phyloP scores from a whole-genome alignment of 1,140 invertebrate species.

The Adelges cooleyi region DNA sequence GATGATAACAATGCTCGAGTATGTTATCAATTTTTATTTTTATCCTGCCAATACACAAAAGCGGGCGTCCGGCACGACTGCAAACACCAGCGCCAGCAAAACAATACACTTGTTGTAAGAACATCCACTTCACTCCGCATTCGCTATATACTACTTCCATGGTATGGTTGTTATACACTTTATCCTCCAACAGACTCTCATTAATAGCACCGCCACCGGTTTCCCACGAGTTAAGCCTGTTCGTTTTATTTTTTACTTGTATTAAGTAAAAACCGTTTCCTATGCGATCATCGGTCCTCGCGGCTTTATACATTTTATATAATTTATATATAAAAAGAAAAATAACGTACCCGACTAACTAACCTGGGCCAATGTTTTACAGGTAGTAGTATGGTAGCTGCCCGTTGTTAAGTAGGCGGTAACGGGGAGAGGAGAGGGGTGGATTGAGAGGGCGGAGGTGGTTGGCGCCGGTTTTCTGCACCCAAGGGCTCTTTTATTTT shows the following conservation, averaged over 20 bases:
- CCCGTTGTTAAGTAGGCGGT: neutral
- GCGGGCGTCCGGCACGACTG: too few relatives aligned
- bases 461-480: conserved; percentile 24
- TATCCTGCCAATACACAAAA: too few relatives aligned
- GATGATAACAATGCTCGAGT: too few relatives aligned
- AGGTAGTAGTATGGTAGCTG: neutral
- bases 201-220: neutral
- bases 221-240: conserved; percentile 23
- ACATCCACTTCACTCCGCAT: too few relatives aligned
- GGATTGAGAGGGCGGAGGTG: neutral
- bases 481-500: neutral
- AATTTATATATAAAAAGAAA: neutral
- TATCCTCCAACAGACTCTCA: conserved; percentile 14
- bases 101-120: too few relatives aligned
- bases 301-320: neutral
- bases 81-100: too few relatives aligned
- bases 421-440: neutral
- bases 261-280: too few relatives aligned
- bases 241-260: too few relatives aligned
- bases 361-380: conserved; percentile 26
- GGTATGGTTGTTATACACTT: too few relatives aligned
- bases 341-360: neutral
- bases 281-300: too few relatives aligned
- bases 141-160: neutral
- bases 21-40: too few relatives aligned